These are phyloP conservation scores for Myocastor coypus DNA, from an alignment of 2,113 vertebrate species.

Conservation along the genomic window DNA sequence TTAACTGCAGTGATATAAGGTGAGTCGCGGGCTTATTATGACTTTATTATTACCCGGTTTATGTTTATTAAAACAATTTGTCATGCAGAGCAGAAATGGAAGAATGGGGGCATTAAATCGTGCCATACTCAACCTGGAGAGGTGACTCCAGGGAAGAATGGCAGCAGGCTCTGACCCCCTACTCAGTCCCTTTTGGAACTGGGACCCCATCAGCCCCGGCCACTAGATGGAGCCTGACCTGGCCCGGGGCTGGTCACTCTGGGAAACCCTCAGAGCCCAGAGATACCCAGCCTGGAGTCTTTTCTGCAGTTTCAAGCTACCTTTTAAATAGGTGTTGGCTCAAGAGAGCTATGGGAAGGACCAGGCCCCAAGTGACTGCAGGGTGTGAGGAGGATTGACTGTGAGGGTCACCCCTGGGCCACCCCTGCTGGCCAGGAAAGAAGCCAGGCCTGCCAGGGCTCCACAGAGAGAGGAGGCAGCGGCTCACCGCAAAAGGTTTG, in stretches of 20 bases:
- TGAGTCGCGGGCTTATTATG: constrained; percentile 99
- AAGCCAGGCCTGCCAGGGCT: neutral
- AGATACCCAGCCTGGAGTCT: too few relatives aligned
- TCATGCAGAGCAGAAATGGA: constrained; percentile 99
- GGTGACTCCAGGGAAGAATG: constrained; percentile 98
- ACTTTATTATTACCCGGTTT: constrained; percentile 99
- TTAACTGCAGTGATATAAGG: constrained; percentile 99
- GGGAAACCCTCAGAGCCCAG: neutral
- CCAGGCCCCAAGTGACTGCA: constrained; percentile 80
- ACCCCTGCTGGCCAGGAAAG: neutral
- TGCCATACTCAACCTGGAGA: constrained; percentile 95
- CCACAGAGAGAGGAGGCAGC: constrained; percentile 64
- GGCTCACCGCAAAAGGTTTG: constrained; percentile 86
- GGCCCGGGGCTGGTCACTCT: constrained; percentile 67
- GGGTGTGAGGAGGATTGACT: constrained; percentile 78
- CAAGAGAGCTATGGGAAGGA: constrained; percentile 82
- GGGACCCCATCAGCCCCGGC: constrained; percentile 87
- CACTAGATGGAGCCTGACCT: constrained; percentile 92
- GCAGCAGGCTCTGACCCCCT: constrained; percentile 90
- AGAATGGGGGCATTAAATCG: constrained; percentile 99
- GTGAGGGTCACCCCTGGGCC: neutral
- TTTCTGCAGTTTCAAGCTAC: neutral
- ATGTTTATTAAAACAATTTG: constrained; percentile 99
- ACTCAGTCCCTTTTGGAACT: constrained; percentile 80
- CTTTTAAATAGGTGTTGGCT: constrained; percentile 85